Evolutionary conservation across 2,113 vertebrate genomes (phyloP).

Genomic region (Oreochromis spilurus): DNA sequence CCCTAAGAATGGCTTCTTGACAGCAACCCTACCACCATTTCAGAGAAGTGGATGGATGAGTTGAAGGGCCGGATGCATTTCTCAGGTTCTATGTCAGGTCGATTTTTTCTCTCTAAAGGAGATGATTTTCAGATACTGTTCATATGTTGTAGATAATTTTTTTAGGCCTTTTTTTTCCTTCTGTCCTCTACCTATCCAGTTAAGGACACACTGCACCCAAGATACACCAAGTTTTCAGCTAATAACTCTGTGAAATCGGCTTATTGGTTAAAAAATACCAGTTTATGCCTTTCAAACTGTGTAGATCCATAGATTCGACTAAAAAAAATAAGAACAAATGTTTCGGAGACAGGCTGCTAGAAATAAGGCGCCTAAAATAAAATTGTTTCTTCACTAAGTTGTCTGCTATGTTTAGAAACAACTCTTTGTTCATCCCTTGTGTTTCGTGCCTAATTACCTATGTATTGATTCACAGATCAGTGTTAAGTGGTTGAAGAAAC

Average conservation of each 20-base stretch:
- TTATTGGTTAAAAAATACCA: neutral
- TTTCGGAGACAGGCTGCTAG: neutral
- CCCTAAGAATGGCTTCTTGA: neutral
- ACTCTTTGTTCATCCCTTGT: neutral
- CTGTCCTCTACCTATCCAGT: neutral
- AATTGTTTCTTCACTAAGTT: neutral
- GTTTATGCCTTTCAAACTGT: neutral
- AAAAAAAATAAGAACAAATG: neutral
- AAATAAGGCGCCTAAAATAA: neutral
- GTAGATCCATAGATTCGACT: neutral
- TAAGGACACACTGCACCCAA: neutral
- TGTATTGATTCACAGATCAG: neutral
- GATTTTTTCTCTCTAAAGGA: neutral
- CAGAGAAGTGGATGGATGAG: neutral
- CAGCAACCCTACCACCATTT: neutral
- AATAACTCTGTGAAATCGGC: neutral
- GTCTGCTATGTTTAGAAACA: neutral
- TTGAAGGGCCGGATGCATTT: neutral
- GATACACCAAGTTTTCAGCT: neutral
- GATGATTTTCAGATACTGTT: neutral
- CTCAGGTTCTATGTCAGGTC: neutral
- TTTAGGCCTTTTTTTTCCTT: neutral
- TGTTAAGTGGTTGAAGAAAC: neutral
- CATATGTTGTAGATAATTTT: neutral
- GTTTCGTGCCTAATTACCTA: neutral